phyloP scores from a whole-genome alignment of 2,797 vertebrate species.

The Sciurus carolinensis region DNA sequence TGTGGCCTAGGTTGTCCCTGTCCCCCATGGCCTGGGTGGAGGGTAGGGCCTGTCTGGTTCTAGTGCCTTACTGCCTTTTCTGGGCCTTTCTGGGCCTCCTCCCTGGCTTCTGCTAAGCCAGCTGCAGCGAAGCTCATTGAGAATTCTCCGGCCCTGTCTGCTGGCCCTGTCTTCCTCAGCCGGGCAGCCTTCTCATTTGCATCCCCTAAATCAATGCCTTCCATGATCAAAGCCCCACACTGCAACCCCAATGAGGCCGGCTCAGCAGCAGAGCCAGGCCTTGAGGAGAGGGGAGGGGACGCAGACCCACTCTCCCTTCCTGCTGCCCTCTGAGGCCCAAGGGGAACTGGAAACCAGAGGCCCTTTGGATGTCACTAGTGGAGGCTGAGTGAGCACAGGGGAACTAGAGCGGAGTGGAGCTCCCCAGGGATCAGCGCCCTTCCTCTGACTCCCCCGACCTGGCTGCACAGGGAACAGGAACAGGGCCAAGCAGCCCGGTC shows the following conservation, averaged over 20 bases:
- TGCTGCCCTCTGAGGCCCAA: slow-evolving; percentile 55
- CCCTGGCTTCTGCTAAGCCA: slow-evolving; percentile 67
- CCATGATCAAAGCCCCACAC: slow-evolving; percentile 78
- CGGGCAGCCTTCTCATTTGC: slow-evolving; percentile 84
- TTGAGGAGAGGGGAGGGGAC: slow-evolving; percentile 42
- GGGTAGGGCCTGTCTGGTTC: not conserved
- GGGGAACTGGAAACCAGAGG: not conserved
- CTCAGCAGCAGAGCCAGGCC: not conserved
- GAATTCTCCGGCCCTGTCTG: slow-evolving; percentile 77
- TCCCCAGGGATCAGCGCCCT: not conserved
- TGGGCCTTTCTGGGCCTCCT: not conserved
- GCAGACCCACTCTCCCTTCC: slow-evolving; percentile 46
- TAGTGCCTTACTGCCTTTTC: slow-evolving; percentile 52
- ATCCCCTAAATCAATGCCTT: slow-evolving; percentile 83
- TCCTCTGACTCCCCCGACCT: not conserved
- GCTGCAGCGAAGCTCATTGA: slow-evolving; percentile 73
- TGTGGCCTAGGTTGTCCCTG: not conserved
- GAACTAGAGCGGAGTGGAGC: not conserved
- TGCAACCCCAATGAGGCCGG: slow-evolving; percentile 49
- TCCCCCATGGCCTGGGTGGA: not conserved
- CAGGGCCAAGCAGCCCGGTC: no score
- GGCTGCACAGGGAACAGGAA: not conserved
- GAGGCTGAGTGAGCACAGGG: not conserved
- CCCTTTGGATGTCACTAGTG: not conserved
- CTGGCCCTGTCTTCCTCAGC: slow-evolving; percentile 74